Base-by-base conservation (phyloP, 2,113 vertebrate species). In the Sorex fumeus region DNA sequence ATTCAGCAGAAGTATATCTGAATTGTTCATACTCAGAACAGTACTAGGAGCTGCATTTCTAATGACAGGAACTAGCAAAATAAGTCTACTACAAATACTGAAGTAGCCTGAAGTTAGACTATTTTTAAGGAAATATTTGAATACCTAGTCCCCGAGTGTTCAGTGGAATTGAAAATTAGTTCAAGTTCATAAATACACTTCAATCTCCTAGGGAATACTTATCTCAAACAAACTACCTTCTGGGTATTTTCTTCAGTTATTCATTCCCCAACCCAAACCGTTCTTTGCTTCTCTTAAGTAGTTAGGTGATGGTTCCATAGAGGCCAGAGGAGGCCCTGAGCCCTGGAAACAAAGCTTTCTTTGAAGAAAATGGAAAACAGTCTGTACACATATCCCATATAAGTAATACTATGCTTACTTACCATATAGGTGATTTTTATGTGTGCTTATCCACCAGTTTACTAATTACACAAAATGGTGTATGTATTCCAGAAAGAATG, bases 71-170 rank as follows among this genome's bases (percentile, higher is more conserved):
- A 32, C 1, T 16, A 34, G 21, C 15, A 13, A 50, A 71, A 13
- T 36, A 34, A 36, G 10, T 47, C 2, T 15, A 6, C 67, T 57
- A 69, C 18, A 66, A 28, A 43, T 57, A 66, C 13, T 40, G 25
- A 70, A 82, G 60, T 21, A 76, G 27, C 1, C 60, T n/a, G 7
- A 45, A 21, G 13, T 64, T 4, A 32, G 43, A 83, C 13, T 34
- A 64, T 4, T 4, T 92, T 95, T 77, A 30, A 34, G 57, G 83
- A 88, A 74, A 4, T 57, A 36, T 28, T 53, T 79, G 85, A 82
- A 16, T 40, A 27, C 6, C 1, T 28, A 19, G 36, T 60, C 27
- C 8, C 13, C 32, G 45, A 15, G 30, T 83, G 25, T 18, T 90
- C 18, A 34, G 30, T 40, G 60, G 19, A 32, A 69, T 81, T 27